Base-by-base conservation (phyloP, 2,113 vertebrate genomes). In the Chaetodon auriga region DNA sequence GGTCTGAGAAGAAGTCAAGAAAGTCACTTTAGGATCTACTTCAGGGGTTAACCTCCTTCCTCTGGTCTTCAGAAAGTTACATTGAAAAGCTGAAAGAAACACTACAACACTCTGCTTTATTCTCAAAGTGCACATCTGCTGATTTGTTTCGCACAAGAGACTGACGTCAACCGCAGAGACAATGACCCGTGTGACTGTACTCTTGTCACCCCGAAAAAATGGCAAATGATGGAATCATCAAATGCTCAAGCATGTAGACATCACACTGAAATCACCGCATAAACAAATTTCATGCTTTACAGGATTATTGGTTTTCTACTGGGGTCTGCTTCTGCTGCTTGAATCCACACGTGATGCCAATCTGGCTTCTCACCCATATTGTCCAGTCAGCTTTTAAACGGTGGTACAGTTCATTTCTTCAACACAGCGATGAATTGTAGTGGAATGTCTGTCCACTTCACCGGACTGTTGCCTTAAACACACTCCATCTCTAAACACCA, bases 231-330 rank as follows among this genome's bases (percentile, higher is more conserved):
- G 43, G 71, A 61, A 46, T 73, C 49, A 45, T 64, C 73, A 65
- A 23, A 53, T 21, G 25, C 51, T 84, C 16, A 8, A 80, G 35
- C 54, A 48, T 7, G 48, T 9, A 38, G n/a, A 49, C 41, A 38
- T 64, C 38, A 58, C 19, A 38, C 58, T 60, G 3, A 68, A 77
- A 49, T 61, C 18, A 14, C 25, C 30, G n/a, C 11, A 38, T 68
- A 45, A 79, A 69, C 57, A 69, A 48, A 62, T 49, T 68, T 79
- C 48, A 57, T 10, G 30, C 64, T 68, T 48, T 21, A 38, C 21
- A 43, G 74, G 63, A 81, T 78, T 43, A 58, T 18, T 77, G 48
- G 0, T 51, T 84, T 84, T 72, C 58, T 51, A 12, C 76, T 58
- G 68, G 68, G 68, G 53, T 80, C 48, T 68, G 72, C 60, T 62